Evolutionary conservation across 2,113 vertebrate genomes (phyloP), one percentile per base, ranked within the genome.

Genomic region (Macroglossus sobrinus): DNA sequence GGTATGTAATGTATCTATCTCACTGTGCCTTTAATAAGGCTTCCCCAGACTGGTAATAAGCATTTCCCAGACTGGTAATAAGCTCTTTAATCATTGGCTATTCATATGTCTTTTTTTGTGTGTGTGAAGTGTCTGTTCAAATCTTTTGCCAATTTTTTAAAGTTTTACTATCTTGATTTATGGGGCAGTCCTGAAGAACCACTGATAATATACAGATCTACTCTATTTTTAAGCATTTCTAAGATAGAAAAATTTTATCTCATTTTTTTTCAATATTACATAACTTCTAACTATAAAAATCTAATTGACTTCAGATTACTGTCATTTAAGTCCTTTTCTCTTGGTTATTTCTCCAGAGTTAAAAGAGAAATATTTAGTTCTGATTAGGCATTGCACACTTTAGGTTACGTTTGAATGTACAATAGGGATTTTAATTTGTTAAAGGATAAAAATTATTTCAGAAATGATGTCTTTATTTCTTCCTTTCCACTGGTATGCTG

Each of bases 341-440:
- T 64, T 84, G 30, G 21, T 59, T 71, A 87, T 21, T 86, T 43
- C 21, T 84, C 59, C 68, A 84, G 43, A 86, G 16, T 78, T 76
- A 47, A 93, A 64, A 84, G 35, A 82, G n/a, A 82, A 87, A 88
- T 91, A 84, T 50, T 91, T 71, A 79, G 76, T 88, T 78, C 38
- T 55, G 61, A 87, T 57, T 28, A 64, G 47, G 74, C 38, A 59
- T 50, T 50, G 14, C 24, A 61, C 3, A 38, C 19, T 84, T 40
- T 68, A 85, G 59, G 40, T 69, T 86, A 81, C 26, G 7, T 43
- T 85, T 95, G 40, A 50, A 61, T 45, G 6, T 75, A 21, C 69
- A 40, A 43, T 0, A 16, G n/a, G 47, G 22, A 33, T 84, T 80
- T 80, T 35, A 53, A 45, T 75, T 68, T 90, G 43, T 79, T 89